Percentiles rank a stretch among this genome's conserved stretches.
Conservation (phyloP, 1,140 invertebrate species). For the Saccostrea glomerata region DNA sequence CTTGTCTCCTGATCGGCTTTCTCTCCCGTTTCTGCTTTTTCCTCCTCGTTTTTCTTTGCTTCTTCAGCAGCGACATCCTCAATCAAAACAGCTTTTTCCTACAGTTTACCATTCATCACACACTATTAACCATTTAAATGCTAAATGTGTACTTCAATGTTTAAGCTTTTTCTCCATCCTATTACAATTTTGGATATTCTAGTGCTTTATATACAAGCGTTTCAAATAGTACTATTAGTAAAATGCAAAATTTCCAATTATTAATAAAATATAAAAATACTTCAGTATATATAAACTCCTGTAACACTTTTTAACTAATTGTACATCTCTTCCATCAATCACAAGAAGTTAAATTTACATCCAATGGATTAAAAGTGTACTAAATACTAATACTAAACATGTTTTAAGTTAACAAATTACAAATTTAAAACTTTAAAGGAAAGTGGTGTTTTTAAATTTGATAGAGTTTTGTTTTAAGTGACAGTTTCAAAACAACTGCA, state of each 20-base stretch:
- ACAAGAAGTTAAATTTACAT: not conserved
- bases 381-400: too few relatives aligned
- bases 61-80: conserved; percentile 30
- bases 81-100: conserved; percentile 16
- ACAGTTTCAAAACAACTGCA: too few relatives aligned
- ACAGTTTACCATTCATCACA: not conserved
- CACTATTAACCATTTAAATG: not conserved
- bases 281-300: not conserved
- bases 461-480: too few relatives aligned
- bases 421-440: too few relatives aligned
- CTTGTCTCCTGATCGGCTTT: conserved; percentile 3
- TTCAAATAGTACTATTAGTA: not conserved
- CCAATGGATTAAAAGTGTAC: too few relatives aligned
- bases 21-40: not conserved
- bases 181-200: not conserved
- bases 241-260: conserved; percentile 10
- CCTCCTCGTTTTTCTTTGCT: conserved; percentile 1
- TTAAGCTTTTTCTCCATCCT: not conserved
- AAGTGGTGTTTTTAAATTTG: too few relatives aligned
- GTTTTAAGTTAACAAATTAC: too few relatives aligned
- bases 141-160: not conserved
- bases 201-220: not conserved
- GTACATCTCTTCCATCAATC: not conserved
- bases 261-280: not conserved
- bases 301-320: not conserved